A percentile compares a stretch with the other conserved stretches of the same genome.
Conservation (phyloP, 2,888 invertebrate species). For the Panorpa germanica region DNA sequence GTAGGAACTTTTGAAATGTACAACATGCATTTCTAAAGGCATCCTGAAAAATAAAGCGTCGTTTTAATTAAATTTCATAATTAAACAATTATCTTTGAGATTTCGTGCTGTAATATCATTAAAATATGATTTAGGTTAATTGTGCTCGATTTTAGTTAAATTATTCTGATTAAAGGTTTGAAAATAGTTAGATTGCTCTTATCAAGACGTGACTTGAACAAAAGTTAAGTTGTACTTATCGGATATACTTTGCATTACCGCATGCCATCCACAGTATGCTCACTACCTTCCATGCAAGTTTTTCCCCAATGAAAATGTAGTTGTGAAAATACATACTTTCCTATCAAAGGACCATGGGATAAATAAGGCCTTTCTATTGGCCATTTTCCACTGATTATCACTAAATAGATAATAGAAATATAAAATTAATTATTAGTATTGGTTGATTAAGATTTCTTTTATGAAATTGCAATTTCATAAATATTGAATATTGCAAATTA, state of each 20-base stretch:
- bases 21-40: constrained; percentile 44
- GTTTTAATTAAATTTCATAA: constrained; percentile 3
- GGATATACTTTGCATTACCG: constrained; percentile 17
- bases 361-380: constrained; percentile 35
- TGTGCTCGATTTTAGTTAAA: too few relatives aligned
- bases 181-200: too few relatives aligned
- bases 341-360: constrained; percentile 34
- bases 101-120: too few relatives aligned
- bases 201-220: too few relatives aligned
- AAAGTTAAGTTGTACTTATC: too few relatives aligned
- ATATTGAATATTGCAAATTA: too few relatives aligned
- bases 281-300: constrained; percentile 39
- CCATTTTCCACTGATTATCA: constrained; percentile 43
- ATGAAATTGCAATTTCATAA: too few relatives aligned
- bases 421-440: constrained; percentile 7
- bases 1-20: constrained; percentile 37
- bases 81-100: constrained; percentile 1
- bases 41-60: constrained; percentile 17
- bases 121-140: too few relatives aligned
- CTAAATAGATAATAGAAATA: constrained; percentile 20
- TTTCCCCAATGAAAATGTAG: constrained; percentile 52
- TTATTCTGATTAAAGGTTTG: too few relatives aligned
- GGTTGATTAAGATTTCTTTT: background rate
- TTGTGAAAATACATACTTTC: constrained; percentile 42
- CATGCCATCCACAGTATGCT: constrained; percentile 36